Percentiles rank a stretch among this genome's conserved stretches.
These are phyloP conservation scores for Maylandia zebra DNA, from an alignment of 2,113 vertebrate genomes.

Conservation along the genomic window DNA sequence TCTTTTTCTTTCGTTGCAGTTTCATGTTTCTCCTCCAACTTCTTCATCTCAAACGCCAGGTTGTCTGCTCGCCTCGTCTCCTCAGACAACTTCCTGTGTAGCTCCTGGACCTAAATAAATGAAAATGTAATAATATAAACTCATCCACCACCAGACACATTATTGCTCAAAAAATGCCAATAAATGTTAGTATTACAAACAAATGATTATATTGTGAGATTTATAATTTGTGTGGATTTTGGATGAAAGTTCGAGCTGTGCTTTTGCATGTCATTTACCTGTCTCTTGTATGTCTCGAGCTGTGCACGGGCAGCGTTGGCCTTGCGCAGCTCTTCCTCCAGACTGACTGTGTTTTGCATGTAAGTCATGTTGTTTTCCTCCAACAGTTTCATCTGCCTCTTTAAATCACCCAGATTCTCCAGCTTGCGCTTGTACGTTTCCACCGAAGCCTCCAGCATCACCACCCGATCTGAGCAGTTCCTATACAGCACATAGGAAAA, in stretches of 20 bases:
- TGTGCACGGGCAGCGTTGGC: conserved; percentile 91
- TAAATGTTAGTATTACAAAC: background rate
- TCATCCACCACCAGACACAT: background rate
- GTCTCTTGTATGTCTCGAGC: conserved; percentile 90
- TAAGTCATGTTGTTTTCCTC: conserved; percentile 97
- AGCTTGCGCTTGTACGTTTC: conserved; percentile 94
- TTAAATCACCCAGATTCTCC: conserved; percentile 89
- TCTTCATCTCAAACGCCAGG: conserved; percentile 87
- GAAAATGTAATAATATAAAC: background rate
- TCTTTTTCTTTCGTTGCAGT: conserved; percentile 91
- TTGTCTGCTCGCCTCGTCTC: conserved; percentile 92
- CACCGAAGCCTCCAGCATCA: conserved; percentile 87
- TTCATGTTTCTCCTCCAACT: conserved; percentile 89
- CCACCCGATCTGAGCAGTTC: conserved; percentile 84
- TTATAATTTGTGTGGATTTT: too few species aligned
- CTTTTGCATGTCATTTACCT: conserved; percentile 64
- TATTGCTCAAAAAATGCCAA: background rate
- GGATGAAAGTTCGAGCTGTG: accelerated
- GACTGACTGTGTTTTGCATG: conserved; percentile 92
- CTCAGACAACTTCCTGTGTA: conserved; percentile 86
- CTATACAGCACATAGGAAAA: conserved; percentile 20
- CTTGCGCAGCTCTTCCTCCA: conserved; percentile 95
- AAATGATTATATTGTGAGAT: background rate
- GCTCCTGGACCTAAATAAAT: conserved; percentile 82
- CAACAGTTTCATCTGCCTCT: conserved; percentile 88